Evolutionary conservation across 2,113 vertebrate species (phyloP), one percentile per base, ranked within the genome.

Genomic region (Apodemus speciosus): DNA sequence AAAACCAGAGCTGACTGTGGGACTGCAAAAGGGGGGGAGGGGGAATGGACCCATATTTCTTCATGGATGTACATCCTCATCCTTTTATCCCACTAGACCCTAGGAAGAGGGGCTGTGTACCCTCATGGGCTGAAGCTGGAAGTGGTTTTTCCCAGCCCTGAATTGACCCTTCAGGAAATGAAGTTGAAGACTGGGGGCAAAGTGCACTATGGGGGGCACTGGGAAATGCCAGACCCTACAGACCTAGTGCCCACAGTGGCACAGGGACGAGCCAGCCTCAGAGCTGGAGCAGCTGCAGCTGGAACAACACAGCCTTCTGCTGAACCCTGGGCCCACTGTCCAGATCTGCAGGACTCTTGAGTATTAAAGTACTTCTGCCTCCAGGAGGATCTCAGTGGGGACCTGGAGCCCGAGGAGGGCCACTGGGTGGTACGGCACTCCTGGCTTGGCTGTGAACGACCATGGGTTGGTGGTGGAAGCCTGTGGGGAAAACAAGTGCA

Each of bases 381-480:
- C 77, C 79, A 20, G 27, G 51, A 90, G 16, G 68, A 83, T 81
- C 71, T 96, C 92, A 97, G 92, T 93, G 97, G 56, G 96, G 96
- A 25, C 96, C 95, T 84, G 97, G 94, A 73, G 97, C 96, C 89
- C 96, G 88, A 77, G 94, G 95, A 0, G 85, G 93, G 18, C 76
- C 77, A 18, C n/a, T 58, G 30, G 89, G 83, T 0, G 89, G 91
- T 10, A 23, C 46, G 11, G 84, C 53, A 83, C 66, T 97, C 92
- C 92, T 88, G 95, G 86, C 84, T 93, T 95, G 95, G 60, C 92
- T 93, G 58, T 11, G 1, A 58, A 94, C 40, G 0, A 90, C 79
- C 32, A 85, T 75, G 76, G 98, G 98, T 98, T 99, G 98, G 97
- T 86, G 97, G 96, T 98, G 98, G 96, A 99, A 99, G 98, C 98